phyloP scores from a whole-genome alignment of 1,140 invertebrate species.

The Vollenhovia emeryi region DNA sequence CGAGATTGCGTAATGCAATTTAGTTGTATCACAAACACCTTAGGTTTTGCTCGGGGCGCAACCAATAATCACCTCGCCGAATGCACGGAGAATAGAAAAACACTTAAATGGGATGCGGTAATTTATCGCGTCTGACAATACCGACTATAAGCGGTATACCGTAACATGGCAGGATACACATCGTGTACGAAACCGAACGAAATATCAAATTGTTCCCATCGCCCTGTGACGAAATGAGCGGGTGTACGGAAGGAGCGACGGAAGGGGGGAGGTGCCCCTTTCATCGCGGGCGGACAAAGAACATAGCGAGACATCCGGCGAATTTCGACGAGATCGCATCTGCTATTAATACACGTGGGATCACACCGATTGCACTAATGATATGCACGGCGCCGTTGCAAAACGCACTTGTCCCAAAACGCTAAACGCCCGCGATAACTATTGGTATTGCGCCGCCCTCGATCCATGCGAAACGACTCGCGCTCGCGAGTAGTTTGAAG shows the following conservation, averaged over 20 bases:
- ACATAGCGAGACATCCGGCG: constrained; percentile 82
- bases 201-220: constrained; percentile 84
- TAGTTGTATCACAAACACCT: neutral
- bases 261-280: constrained; percentile 60
- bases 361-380: constrained; percentile 50
- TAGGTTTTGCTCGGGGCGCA: neutral
- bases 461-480: constrained; percentile 38
- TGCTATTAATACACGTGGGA: constrained; percentile 73
- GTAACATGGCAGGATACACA: constrained; percentile 51
- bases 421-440: constrained; percentile 18
- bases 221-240: constrained; percentile 80
- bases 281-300: constrained; percentile 82
- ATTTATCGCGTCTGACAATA: constrained; percentile 64
- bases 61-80: constrained; percentile 1
- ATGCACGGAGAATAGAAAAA: neutral
- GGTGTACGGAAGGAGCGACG: constrained; percentile 45
- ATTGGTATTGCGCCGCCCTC: constrained; percentile 32
- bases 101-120: constrained; percentile 21
- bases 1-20: neutral
- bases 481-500: neutral
- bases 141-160: constrained; percentile 47
- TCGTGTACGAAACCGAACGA: constrained; percentile 75
- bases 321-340: constrained; percentile 82
- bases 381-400: constrained; percentile 46
- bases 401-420: constrained; percentile 59